Conservation (phyloP, 2,888 invertebrate species). For the Sialis fuliginosa region DNA sequence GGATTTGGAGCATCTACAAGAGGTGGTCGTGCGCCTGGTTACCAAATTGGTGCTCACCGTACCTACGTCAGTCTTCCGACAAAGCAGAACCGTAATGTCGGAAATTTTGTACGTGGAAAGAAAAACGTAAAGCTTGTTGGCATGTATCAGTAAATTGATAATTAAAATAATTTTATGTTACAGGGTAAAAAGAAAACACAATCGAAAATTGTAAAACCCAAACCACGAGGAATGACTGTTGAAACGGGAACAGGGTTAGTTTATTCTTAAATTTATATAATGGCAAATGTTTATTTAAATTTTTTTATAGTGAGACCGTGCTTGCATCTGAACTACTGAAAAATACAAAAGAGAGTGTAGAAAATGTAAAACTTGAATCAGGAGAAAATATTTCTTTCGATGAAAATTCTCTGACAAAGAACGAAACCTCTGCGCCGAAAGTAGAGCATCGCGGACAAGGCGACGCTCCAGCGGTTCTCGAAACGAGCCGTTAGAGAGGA, state of each 20-base stretch:
- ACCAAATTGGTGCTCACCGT: background rate
- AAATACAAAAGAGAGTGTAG: slow-evolving; percentile 14
- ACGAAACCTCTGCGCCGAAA: background rate
- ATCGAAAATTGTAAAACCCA: slow-evolving; percentile 20
- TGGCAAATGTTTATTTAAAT: background rate
- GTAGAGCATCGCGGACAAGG: slow-evolving; percentile 24
- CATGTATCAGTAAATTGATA: background rate
- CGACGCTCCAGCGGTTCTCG: slow-evolving; percentile 18
- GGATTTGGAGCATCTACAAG: background rate
- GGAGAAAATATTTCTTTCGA: background rate
- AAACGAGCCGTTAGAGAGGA: background rate
- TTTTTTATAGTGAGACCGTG: slow-evolving; percentile 11
- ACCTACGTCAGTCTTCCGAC: slow-evolving; percentile 2
- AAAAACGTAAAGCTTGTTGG: slow-evolving; percentile 1
- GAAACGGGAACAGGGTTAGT: slow-evolving; percentile 23
- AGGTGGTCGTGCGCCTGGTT: background rate
- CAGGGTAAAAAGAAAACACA: slow-evolving; percentile 20
- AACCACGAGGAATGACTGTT: slow-evolving; percentile 20
- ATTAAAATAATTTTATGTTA: slow-evolving; percentile 13
- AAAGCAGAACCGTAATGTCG: slow-evolving; percentile 2
- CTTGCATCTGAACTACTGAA: slow-evolving; percentile 20
- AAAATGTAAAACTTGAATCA: background rate
- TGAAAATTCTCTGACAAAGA: background rate
- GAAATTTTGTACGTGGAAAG: slow-evolving; percentile 1
- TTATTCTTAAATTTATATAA: slow-evolving; percentile 2